phyloP scores from a whole-genome alignment of 2,113 vertebrate species.

The Thermophis baileyi region DNA sequence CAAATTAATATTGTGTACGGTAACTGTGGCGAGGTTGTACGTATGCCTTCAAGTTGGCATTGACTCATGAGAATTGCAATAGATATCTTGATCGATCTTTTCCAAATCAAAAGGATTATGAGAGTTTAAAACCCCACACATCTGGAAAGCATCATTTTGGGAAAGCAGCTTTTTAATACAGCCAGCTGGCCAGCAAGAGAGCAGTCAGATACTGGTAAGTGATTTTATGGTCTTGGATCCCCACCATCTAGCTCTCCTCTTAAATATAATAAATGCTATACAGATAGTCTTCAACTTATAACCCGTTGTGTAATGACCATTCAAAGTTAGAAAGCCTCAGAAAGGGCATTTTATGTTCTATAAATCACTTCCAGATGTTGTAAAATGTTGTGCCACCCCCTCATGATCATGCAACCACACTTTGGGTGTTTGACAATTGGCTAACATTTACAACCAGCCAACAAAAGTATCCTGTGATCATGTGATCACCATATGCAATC shows the following conservation, averaged over 20 bases:
- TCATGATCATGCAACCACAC: background rate
- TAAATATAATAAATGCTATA: background rate
- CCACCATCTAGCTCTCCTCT: background rate
- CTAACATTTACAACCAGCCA: background rate
- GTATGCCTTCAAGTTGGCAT: background rate
- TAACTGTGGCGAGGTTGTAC: background rate
- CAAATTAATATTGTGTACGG: background rate
- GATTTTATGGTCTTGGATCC: background rate
- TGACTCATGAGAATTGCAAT: background rate
- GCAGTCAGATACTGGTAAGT: background rate
- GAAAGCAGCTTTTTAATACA: background rate
- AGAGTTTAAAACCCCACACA: background rate
- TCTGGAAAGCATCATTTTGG: background rate
- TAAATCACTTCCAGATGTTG: background rate
- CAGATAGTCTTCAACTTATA: background rate
- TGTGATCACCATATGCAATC: background rate
- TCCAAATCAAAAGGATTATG: background rate
- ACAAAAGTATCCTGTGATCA: background rate
- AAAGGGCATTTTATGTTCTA: background rate
- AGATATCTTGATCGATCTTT: background rate
- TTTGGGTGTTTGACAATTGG: background rate
- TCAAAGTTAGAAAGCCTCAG: background rate
- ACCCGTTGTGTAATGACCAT: background rate
- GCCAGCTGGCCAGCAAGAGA: background rate
- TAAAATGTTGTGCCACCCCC: background rate